These are phyloP conservation scores for Phataginus tetradactyla DNA, from an alignment of 2,797 vertebrate species.

Conservation along the genomic window DNA sequence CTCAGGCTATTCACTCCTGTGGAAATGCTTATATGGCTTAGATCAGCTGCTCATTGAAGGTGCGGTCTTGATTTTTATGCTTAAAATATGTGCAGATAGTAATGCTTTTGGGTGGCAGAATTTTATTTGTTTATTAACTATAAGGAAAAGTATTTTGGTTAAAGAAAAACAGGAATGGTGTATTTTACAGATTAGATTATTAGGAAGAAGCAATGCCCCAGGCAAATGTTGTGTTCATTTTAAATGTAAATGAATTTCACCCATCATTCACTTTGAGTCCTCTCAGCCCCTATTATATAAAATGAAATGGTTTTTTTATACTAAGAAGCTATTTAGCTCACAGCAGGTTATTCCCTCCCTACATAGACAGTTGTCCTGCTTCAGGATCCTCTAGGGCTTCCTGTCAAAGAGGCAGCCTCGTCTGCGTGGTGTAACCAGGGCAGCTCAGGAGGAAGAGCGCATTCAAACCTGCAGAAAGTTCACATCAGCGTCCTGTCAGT, in stretches of 20 bases:
- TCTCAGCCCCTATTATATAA: constrained; percentile 64
- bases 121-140: constrained; percentile 50
- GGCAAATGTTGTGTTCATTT: constrained; percentile 81
- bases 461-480: not conserved
- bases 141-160: not conserved
- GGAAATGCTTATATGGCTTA: not conserved
- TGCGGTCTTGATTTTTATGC: constrained; percentile 25
- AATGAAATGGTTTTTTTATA: constrained; percentile 32
- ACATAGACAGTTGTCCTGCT: not conserved
- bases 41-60: not conserved
- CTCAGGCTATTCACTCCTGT: constrained; percentile 32
- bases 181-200: constrained; percentile 36
- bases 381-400: not conserved
- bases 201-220: not conserved
- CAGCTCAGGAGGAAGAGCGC: not conserved
- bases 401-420: not conserved
- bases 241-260: constrained; percentile 83
- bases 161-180: not conserved
- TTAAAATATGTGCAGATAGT: constrained; percentile 38
- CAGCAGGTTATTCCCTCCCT: not conserved
- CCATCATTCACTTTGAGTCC: constrained; percentile 38
- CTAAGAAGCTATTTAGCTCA: constrained; percentile 1
- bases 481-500: not conserved
- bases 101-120: not conserved
- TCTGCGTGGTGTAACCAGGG: not conserved